phyloP scores from a whole-genome alignment of 2,113 vertebrate genomes.

The Mugil cephalus region DNA sequence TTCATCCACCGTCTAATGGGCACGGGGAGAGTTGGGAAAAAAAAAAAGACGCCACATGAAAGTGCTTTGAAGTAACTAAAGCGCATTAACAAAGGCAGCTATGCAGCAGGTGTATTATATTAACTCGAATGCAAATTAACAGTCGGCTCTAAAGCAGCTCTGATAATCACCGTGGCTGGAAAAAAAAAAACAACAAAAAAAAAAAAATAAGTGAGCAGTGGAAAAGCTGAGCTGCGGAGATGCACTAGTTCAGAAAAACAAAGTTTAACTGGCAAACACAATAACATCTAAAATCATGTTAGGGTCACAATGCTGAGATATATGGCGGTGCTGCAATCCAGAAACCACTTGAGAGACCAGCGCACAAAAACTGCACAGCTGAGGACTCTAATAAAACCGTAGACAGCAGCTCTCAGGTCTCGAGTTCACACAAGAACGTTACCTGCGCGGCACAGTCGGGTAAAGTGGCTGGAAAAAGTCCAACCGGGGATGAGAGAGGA shows the following conservation, averaged over 20 bases:
- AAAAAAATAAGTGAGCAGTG: constrained; percentile 8
- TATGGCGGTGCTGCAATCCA: constrained; percentile 20
- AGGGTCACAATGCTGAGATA: constrained; percentile 21
- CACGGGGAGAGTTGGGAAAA: not conserved
- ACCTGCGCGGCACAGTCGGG: constrained; percentile 1
- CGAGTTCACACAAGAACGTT: constrained; percentile 7
- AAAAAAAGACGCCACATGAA: constrained; percentile 25
- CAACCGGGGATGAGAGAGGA: not conserved
- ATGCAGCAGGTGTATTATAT: constrained; percentile 47
- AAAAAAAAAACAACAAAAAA: constrained; percentile 26
- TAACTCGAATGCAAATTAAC: constrained; percentile 56
- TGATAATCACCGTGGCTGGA: constrained; percentile 33
- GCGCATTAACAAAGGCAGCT: constrained; percentile 26
- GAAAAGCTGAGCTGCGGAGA: not conserved
- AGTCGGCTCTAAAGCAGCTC: constrained; percentile 39
- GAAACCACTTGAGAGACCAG: constrained; percentile 33
- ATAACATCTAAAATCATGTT: constrained; percentile 33
- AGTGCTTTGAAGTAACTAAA: constrained; percentile 50
- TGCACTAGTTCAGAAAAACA: constrained; percentile 15
- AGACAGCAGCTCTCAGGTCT: constrained; percentile 14
- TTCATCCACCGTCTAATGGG: constrained; percentile 33
- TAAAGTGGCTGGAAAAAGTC: not conserved
- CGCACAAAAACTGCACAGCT: constrained; percentile 33
- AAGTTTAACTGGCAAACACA: constrained; percentile 35
- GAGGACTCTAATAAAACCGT: constrained; percentile 16